Evolutionary conservation across 2,888 invertebrate species (phyloP).

Genomic region (Melipona beecheii): DNA sequence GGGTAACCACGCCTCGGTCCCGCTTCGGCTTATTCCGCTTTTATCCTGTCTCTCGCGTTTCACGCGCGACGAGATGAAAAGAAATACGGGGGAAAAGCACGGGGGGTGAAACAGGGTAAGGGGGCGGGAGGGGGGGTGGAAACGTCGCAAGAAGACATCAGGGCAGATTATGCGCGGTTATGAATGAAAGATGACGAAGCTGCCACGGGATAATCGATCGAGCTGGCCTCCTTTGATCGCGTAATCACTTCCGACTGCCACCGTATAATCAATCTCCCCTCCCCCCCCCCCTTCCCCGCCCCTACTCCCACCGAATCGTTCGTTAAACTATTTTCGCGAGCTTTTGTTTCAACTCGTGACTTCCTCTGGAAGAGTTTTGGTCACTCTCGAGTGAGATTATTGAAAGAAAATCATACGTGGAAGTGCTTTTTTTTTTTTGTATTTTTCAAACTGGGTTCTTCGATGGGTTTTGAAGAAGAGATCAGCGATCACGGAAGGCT

Average conservation of each 20-base stretch:
- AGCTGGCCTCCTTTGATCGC: constrained; percentile 44
- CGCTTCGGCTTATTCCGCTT: constrained; percentile 57
- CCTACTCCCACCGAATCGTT: background rate
- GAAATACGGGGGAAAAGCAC: background rate
- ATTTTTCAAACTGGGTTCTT: background rate
- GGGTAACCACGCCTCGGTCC: constrained; percentile 59
- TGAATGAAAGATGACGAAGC: constrained; percentile 49
- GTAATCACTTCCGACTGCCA: constrained; percentile 38
- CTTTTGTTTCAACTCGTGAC: constrained; percentile 8
- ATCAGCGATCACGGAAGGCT: constrained; percentile 37
- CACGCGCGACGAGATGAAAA: constrained; percentile 19
- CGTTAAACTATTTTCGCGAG: constrained; percentile 4
- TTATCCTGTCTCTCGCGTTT: constrained; percentile 44
- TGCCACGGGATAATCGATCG: constrained; percentile 55
- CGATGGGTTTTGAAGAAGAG: constrained; percentile 1
- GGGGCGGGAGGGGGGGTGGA: constrained; percentile 4
- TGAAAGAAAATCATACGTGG: no score
- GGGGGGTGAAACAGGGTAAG: background rate
- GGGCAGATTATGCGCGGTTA: constrained; percentile 43
- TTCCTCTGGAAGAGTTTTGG: background rate
- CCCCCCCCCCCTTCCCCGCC: no score
- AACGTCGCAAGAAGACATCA: constrained; percentile 27
- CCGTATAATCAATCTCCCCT: constrained; percentile 9
- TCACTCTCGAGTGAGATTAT: background rate
- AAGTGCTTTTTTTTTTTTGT: no score